Evolutionary conservation across 2,797 vertebrate species (phyloP), one percentile per base, ranked within the genome.

Genomic region (Silurus lanzhouensis): DNA sequence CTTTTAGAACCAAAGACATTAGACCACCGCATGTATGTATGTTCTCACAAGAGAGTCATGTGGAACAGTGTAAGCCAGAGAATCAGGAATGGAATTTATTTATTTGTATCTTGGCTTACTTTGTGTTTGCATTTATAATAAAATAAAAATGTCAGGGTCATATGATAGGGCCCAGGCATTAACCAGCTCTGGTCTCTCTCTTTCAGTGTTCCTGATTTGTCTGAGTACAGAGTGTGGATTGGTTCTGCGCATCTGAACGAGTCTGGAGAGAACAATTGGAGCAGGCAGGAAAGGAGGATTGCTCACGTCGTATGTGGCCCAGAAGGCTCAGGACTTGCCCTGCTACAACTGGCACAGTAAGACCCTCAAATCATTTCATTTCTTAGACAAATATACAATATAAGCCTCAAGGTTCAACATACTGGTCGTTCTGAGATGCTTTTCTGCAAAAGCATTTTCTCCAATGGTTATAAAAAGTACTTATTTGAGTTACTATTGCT

Each of bases 291-390:
- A 91, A 94, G 96, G 84, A 97, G 94, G 87, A 96, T 99, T 79
- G 96, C 96, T 61, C 96, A 99, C 89, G 91, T 99, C 88, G 96
- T 99, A 7, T 98, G 97, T 78, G 98, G 98, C 2, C 98, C 98
- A 0, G 88, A 96, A 88, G 97, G 96, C 67, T 99, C 98, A 76
- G 97, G 96, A 89, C 92, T 99, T 88, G 97, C 97, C 64, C 93
- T 99, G 83, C 89, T 99, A 89, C 97, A 96, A 89, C 96, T 99
- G 27, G 94, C 95, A 83, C 96, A 96, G 98, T 99, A 85, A 93
- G 96, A 63, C 46, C n/a, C 27, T 19, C 31, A n/a, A 31, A 55
- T 25, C 31, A 58, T 48, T 9, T 58, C 27, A 57, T 57, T 75
- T 9, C 48, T 57, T 76, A 22, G 55, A 27, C 25, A 15, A 31